Evolutionary conservation across 2,113 vertebrate genomes (phyloP).

Genomic region (Uropsilus gracilis): DNA sequence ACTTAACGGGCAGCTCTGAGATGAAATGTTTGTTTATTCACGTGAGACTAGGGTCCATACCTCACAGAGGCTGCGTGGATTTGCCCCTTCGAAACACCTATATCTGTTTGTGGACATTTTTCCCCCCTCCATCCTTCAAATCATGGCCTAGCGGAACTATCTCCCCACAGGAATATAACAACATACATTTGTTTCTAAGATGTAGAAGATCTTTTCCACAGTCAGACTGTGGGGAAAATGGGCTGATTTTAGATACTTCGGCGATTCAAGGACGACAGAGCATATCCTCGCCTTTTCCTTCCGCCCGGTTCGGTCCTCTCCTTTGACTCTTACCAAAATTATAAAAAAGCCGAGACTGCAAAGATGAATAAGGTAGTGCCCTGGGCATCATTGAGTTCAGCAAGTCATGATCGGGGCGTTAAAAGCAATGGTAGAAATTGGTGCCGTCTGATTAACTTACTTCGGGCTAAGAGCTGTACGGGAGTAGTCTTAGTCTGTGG

Average conservation of each 20-base stretch:
- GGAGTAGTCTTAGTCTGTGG: background rate
- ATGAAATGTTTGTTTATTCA: background rate
- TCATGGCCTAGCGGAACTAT: background rate
- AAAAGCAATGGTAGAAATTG: background rate
- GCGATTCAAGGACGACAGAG: background rate
- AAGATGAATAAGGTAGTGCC: background rate
- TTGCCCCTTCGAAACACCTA: background rate
- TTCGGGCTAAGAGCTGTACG: slow-evolving; percentile 22
- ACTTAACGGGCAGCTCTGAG: background rate
- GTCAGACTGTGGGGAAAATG: background rate
- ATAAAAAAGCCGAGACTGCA: background rate
- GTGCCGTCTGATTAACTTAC: background rate
- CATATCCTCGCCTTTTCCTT: background rate
- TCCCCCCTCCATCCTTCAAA: background rate
- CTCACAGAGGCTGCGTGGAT: background rate
- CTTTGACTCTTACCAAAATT: background rate
- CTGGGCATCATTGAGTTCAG: background rate
- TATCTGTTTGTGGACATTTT: slow-evolving; percentile 19
- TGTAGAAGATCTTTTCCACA: slow-evolving; percentile 23
- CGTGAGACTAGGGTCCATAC: background rate
- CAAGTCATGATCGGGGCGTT: background rate
- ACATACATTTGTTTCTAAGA: slow-evolving; percentile 2
- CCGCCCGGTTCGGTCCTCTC: background rate
- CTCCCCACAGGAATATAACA: background rate
- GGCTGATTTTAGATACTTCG: background rate